These are phyloP conservation scores for Drosophila mauritiana DNA, from an alignment of 1,140 invertebrate species.

Conservation along the genomic window DNA sequence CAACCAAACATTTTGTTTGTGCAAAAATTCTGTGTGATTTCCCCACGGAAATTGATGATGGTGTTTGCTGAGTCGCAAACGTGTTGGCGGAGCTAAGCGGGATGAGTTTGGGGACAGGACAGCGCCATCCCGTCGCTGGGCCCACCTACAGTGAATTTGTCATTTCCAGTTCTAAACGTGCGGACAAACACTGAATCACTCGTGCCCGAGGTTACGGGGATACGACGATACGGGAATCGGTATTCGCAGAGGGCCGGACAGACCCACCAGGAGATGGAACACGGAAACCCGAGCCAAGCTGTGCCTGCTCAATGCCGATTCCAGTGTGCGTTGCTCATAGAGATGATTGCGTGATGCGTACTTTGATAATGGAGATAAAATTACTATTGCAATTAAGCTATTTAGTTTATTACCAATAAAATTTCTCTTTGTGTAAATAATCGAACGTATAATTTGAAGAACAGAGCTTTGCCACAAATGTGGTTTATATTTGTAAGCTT, in stretches of 20 bases:
- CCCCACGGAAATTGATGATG: conserved; percentile 83
- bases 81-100: conserved; percentile 75
- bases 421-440: too few species aligned
- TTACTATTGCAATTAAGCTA: too few species aligned
- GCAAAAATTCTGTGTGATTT: conserved; percentile 83
- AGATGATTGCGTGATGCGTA: conserved; percentile 27
- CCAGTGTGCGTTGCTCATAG: conserved; percentile 33
- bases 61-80: conserved; percentile 82
- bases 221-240: conserved; percentile 5
- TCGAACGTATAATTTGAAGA: too few species aligned
- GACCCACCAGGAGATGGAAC: conserved; percentile 6
- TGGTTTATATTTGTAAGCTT: too few species aligned
- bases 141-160: conserved; percentile 82
- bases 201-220: not conserved
- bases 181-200: conserved; percentile 67
- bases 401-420: too few species aligned
- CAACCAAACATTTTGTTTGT: conserved; percentile 79
- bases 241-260: not conserved
- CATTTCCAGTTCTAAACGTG: conserved; percentile 82
- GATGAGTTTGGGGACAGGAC: conserved; percentile 15
- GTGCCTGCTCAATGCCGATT: conserved; percentile 34
- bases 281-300: conserved; percentile 14
- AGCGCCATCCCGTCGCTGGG: conserved; percentile 19
- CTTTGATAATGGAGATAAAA: too few species aligned
- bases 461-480: too few species aligned